Evolutionary conservation across 2,113 vertebrate genomes (phyloP).

Genomic region (Menura novaehollandiae): DNA sequence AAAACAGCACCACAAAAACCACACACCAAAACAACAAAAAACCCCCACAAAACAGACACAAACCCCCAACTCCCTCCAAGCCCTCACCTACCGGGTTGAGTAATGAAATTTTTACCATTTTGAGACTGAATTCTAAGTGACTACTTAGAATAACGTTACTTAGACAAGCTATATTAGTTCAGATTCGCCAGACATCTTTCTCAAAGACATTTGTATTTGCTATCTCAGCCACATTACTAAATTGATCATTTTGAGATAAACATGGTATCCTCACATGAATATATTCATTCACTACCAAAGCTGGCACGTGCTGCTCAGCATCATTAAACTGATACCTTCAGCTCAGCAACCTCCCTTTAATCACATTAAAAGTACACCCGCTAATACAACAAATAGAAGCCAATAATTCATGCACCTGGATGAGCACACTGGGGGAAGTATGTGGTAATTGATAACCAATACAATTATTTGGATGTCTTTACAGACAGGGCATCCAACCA

Average conservation of each 20-base stretch:
- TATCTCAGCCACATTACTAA: background rate
- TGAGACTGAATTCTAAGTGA: background rate
- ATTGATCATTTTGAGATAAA: background rate
- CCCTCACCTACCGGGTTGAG: background rate
- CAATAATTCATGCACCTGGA: background rate
- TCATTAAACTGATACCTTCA: background rate
- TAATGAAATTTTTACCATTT: background rate
- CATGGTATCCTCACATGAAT: background rate
- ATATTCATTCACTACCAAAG: background rate
- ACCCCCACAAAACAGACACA: background rate
- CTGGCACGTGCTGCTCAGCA: background rate
- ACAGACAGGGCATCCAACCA: background rate
- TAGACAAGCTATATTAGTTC: background rate
- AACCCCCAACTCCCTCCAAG: background rate
- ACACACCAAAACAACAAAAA: background rate
- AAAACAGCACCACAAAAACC: background rate
- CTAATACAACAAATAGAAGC: background rate
- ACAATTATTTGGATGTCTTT: background rate
- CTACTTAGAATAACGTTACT: fast-evolving
- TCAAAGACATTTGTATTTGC: background rate
- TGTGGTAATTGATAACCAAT: background rate
- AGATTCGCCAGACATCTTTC: background rate
- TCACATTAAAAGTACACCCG: background rate
- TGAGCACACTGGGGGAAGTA: background rate
- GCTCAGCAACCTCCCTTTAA: background rate